Evolutionary conservation across 1,140 invertebrate species (phyloP).

Genomic region (Papilio dardanus): DNA sequence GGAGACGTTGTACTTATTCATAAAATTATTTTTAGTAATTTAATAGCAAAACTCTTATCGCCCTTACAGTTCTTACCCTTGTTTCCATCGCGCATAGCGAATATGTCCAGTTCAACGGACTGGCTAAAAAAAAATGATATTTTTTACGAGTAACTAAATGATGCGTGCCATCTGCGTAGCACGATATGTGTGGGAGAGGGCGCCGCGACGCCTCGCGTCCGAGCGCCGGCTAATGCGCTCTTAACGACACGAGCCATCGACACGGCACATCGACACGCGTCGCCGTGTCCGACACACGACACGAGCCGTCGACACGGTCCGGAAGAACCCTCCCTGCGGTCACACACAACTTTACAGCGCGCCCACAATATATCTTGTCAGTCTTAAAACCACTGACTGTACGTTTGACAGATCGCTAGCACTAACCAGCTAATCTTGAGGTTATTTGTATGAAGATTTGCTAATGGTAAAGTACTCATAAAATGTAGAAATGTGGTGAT

Average conservation of each 20-base stretch:
- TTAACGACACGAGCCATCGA: constrained; percentile 63
- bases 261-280: constrained; percentile 49
- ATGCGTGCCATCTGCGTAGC: background rate
- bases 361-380: background rate
- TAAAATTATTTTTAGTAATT: background rate
- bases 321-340: constrained; percentile 23
- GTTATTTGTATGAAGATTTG: background rate
- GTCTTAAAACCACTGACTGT: constrained; percentile 4
- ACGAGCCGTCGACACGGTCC: constrained; percentile 59
- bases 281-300: constrained; percentile 50
- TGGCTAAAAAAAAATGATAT: background rate
- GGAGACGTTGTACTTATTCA: background rate
- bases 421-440: background rate
- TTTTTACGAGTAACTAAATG: background rate
- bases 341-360: background rate
- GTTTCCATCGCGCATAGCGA: background rate
- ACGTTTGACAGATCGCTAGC: background rate
- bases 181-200: constrained; percentile 33
- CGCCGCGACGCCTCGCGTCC: constrained; percentile 40
- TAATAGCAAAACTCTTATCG: background rate
- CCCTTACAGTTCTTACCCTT: background rate
- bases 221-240: constrained; percentile 59
- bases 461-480: background rate
- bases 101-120: background rate
- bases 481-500: background rate